A percentile compares a stretch with the other conserved stretches of the same genome.
Evolutionary conservation across 1,140 invertebrate species (phyloP).

Genomic region (Anoplolepis gracilipes): DNA sequence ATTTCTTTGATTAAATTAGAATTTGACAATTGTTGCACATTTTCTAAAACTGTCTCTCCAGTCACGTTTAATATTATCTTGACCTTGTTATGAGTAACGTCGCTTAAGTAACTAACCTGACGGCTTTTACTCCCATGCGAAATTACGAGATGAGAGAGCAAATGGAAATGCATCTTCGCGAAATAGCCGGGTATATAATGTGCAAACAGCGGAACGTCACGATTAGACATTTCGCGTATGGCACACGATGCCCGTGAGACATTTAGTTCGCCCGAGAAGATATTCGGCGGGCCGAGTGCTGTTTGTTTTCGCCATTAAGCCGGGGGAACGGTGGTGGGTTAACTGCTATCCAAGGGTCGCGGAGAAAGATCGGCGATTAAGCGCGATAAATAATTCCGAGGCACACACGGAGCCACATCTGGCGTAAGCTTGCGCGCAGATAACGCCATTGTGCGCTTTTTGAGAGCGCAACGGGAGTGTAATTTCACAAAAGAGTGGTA

Average conservation of each 20-base stretch:
- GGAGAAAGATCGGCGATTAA: slow-evolving; percentile 52
- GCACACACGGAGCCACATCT: not conserved
- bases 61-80: not conserved
- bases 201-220: slow-evolving; percentile 56
- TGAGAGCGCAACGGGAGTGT: slow-evolving; percentile 29
- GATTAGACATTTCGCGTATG: slow-evolving; percentile 51
- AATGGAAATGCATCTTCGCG: slow-evolving; percentile 46
- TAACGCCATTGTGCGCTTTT: slow-evolving; percentile 47
- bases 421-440: slow-evolving; percentile 39
- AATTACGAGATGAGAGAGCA: slow-evolving; percentile 24
- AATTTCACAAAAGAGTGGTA: slow-evolving; percentile 46
- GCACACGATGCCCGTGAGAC: slow-evolving; percentile 45
- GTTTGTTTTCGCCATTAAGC: slow-evolving; percentile 58
- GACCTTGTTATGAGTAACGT: not conserved
- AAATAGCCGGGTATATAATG: slow-evolving; percentile 31
- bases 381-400: slow-evolving; percentile 58
- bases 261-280: slow-evolving; percentile 23
- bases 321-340: slow-evolving; percentile 53
- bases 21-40: not conserved
- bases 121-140: slow-evolving; percentile 6
- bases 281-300: slow-evolving; percentile 17
- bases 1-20: not conserved
- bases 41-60: not conserved
- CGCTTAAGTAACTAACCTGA: not conserved
- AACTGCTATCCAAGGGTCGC: slow-evolving; percentile 41